phyloP scores from a whole-genome alignment of 2,888 invertebrate species.

The Listrodromus nycthemerus region DNA sequence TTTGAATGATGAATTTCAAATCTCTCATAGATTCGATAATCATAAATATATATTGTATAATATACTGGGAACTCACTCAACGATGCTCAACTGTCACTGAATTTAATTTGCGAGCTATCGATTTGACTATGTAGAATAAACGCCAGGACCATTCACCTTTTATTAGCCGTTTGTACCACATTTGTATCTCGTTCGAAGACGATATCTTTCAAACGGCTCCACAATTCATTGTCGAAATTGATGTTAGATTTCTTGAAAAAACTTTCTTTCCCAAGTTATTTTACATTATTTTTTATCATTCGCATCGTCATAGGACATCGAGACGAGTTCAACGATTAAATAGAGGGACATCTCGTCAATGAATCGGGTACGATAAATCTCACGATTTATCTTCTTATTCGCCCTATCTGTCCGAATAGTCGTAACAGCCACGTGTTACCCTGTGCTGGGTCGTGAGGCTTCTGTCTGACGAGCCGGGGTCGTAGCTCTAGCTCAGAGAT shows the following conservation, averaged over 20 bases:
- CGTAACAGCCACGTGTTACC: conserved; percentile 83
- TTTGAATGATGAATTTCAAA: conserved; percentile 59
- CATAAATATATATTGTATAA: conserved; percentile 16
- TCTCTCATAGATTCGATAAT: conserved; percentile 51
- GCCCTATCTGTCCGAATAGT: conserved; percentile 78
- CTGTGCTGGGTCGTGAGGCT: conserved; percentile 30
- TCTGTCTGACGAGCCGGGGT: conserved; percentile 48
- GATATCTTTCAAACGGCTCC: neutral
- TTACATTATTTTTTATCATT: neutral
- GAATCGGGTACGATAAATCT: conserved; percentile 75
- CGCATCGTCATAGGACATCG: neutral
- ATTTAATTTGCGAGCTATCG: conserved; percentile 4
- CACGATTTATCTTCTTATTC: conserved; percentile 73
- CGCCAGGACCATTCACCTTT: neutral
- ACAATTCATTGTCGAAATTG: neutral
- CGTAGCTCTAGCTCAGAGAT: conserved; percentile 31
- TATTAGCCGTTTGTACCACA: neutral
- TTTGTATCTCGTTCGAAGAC: neutral
- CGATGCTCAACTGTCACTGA: conserved; percentile 53
- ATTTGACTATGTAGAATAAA: neutral
- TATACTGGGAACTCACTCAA: neutral
- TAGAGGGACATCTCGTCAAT: neutral
- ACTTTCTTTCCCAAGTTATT: no score
- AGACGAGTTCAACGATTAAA: neutral
- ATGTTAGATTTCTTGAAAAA: neutral